Evolutionary conservation across 1,140 invertebrate genomes (phyloP), one percentile per base, ranked within the genome.

Genomic region (Leguminivora glycinivorella): DNA sequence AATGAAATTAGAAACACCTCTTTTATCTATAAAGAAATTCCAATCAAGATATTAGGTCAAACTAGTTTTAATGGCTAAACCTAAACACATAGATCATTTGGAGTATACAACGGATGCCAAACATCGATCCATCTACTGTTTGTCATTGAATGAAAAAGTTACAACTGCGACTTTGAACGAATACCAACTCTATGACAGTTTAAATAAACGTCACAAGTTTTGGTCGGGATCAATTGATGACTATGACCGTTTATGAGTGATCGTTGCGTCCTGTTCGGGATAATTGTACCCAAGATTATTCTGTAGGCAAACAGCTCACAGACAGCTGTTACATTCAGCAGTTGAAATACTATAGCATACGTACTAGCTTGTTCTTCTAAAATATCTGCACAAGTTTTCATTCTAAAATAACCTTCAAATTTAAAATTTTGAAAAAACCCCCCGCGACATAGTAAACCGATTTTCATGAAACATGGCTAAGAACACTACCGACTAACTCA

Each of bases 201-300:
- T 9, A 52, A 4, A 22, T 22, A 22, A 52, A 22, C 7, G 47
- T 52, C 19, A 52, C n/a, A 47, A 6, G 14, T 14, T 43, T 43
- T 2, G n/a, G 40, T 17, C n/a, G n/a, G n/a, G 40, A 22, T 19
- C 19, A 22, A 52, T 22, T 52, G 47, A 52, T 22, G 47, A 38
- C 47, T 52, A 52, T 52, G 47, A 22, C 17, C 47, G 47, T 52
- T 52, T 52, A 52, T 52, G 43, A 52, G 47, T 22, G 47, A 52
- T 52, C 7, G n/a, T 52, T 22, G 17, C 47, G n/a, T 52, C 47
- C 47, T 52, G 47, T 52, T 52, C 22, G 47, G 47, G 47, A 22
- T 52, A 52, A 52, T 52, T 52, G 47, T 10, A 22, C 22, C 47
- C 47, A 52, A 52, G 47, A 52, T 52, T 43, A 43, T 43, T 43